These are phyloP conservation scores for Cryptosula pallasiana DNA, from an alignment of 2,888 invertebrate species.

Conservation along the genomic window DNA sequence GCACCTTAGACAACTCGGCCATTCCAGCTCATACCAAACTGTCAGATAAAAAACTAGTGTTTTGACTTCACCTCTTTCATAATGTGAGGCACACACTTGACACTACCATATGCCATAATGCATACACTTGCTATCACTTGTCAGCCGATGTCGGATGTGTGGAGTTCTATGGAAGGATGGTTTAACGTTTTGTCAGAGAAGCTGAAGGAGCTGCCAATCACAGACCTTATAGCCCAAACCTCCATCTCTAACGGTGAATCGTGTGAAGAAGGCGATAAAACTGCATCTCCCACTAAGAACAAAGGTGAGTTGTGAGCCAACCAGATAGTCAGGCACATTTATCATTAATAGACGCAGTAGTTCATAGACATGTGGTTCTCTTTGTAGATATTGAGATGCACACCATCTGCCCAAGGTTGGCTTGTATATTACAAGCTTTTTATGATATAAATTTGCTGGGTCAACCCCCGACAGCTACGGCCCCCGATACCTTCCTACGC, in stretches of 20 bases:
- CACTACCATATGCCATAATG: no score
- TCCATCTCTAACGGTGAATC: not conserved
- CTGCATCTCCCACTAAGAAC: not conserved
- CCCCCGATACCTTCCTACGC: slow-evolving; percentile 35
- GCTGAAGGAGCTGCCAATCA: no score
- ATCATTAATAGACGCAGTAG: no score
- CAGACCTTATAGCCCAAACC: not conserved
- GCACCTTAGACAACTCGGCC: no score
- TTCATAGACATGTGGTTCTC: no score
- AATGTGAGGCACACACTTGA: no score
- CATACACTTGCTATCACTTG: no score
- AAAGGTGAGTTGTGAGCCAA: not conserved
- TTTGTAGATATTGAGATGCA: not conserved
- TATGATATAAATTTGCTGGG: slow-evolving; percentile 31
- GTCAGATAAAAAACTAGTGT: no score
- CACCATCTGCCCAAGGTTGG: slow-evolving; percentile 34
- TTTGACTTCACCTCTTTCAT: no score
- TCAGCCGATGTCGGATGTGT: slow-evolving; percentile 41
- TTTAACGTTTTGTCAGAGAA: slow-evolving; percentile 38
- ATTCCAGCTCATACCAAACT: no score
- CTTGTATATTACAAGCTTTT: slow-evolving; percentile 45
- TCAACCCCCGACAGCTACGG: not conserved
- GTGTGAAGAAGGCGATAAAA: not conserved
- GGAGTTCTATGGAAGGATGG: slow-evolving; percentile 47
- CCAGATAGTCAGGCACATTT: no score